These are phyloP conservation scores for Enteromius trimaculatus DNA, from an alignment of 2,797 vertebrate species.

Conservation along the genomic window DNA sequence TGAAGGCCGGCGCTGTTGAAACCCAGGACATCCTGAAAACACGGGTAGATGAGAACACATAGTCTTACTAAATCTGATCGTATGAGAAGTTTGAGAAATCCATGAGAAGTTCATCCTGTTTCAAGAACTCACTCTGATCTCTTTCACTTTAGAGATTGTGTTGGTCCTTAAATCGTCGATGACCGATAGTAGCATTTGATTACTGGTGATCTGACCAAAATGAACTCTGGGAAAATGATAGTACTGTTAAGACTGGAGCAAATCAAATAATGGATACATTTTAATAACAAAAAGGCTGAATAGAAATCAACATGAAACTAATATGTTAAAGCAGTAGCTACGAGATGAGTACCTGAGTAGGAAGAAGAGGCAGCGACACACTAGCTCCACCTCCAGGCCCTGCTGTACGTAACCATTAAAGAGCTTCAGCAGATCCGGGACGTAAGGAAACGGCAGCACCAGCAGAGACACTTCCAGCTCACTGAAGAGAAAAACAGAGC, in stretches of 20 bases:
- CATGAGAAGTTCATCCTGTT: not conserved
- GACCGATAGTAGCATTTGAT: conserved; percentile 90
- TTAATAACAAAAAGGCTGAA: not conserved
- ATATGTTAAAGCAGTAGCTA: not conserved
- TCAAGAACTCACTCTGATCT: conserved; percentile 83
- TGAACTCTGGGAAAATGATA: conserved; percentile 81
- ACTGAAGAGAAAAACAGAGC: conserved; percentile 67
- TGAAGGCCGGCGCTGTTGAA: conserved; percentile 93
- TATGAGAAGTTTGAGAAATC: not conserved
- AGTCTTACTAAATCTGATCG: not conserved
- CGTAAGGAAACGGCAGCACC: conserved; percentile 91
- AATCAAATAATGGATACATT: not conserved
- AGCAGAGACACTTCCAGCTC: conserved; percentile 95
- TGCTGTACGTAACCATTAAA: conserved; percentile 84
- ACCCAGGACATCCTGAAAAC: conserved; percentile 87
- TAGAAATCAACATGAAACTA: not conserved
- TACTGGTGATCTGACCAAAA: conserved; percentile 93
- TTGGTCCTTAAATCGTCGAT: conserved; percentile 89
- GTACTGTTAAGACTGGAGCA: not conserved
- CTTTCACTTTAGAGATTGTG: conserved; percentile 87
- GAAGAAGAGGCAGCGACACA: conserved; percentile 94
- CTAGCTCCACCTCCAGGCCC: conserved; percentile 87
- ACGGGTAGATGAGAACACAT: not conserved
- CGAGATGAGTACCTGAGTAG: conserved; percentile 83
- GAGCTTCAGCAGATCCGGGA: conserved; percentile 88